Base-by-base conservation (phyloP, 2,888 invertebrate species). In the Zootermopsis nevadensis region DNA sequence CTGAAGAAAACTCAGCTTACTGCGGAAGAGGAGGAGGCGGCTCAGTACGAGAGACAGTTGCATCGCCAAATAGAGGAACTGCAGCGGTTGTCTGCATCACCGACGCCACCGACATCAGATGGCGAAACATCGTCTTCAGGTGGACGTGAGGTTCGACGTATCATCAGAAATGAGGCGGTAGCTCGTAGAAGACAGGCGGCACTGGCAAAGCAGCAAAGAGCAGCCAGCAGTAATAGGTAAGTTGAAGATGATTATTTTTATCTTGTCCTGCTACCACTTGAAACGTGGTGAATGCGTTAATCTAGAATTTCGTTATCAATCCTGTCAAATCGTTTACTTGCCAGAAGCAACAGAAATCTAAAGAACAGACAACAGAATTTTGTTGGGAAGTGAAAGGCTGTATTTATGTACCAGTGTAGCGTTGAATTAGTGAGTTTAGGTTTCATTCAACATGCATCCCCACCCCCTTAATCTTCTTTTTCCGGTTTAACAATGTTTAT, bases 111-210 rank as follows among this genome's bases (percentile, higher is more conserved):
- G 10, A 89, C 90, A 2, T 90, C 90, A 19, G 93, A 93, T 87
- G 93, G 93, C 0, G 93, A 93, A 86, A 86, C 86, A 19, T 87
- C 87, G 3, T 93, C 93, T 85, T 93, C 93, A 80, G 93, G 93
- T 35, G 93, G 93, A 0, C 89, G 93, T 0, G 94, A 94, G 88
- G 92, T 94, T 85, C 90, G 92, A 2, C 92, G 91, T 81, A 93
- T 93, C 86, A 93, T 91, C 86, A 85, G 87, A 85, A 87, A 86
- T 82, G 91, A 91, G 86, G 90, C 90, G 8, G 89, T 90, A 35
- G 89, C 89, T 31, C 87, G 90, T 80, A 87, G 90, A 38, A 88
- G 89, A 31, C 91, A 90, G 86, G 87, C 87, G 80, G 89, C 80
- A 87, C 89, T 86, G 89, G 90, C 89, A 89, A 91, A 91, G 90